Base-by-base conservation (phyloP, 2,888 invertebrate species). In the Chrysolina oricalcia region DNA sequence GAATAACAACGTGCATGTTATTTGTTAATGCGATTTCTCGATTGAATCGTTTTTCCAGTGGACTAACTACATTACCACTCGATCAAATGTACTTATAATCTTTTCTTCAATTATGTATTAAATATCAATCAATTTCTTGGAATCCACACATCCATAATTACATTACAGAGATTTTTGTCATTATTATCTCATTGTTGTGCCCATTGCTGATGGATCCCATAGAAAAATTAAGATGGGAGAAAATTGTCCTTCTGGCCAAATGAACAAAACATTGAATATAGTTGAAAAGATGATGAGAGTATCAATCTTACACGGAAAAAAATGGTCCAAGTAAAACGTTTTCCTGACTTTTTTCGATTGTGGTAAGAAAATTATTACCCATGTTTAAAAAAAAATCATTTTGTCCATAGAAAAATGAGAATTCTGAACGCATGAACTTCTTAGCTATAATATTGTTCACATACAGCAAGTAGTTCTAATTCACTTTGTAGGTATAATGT, bases 1-100 rank as follows among this genome's bases (percentile, higher is more conserved):
- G 53, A 53, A 53, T 50, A 53, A 21, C 35, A 68, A 50, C 48
- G 67, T 67, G 50, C 23, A 50, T 6, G 50, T 67, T 48, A 67
- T 67, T 65, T 46, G 35, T 66, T 53, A 53, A 53, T 19, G 53
- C 53, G 53, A 53, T 4, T 27, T 59, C 27, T 59, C 27, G 23
- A 27, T 59, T 59, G 59, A 59, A 15, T 59, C 15, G 23, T 59
- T 59, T 59, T 27, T 59, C 59, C 2, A 8, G 21, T 59, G 15
- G 15, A 9, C 15, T 9, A 27, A 59, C 27, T 59, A 59, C 17
- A 27, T 23, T 6, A 59, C 59, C 23, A 27, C 27, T 13, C n/a
- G 6, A 6, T 8, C 8, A 4, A 53, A 1, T 53, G 11, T 17
- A 53, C 15, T 11, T 59, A 15, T 2, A 4, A 43, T 15, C 6